phyloP scores from a whole-genome alignment of 2,888 invertebrate genomes.

The Leucophora obtusa region DNA sequence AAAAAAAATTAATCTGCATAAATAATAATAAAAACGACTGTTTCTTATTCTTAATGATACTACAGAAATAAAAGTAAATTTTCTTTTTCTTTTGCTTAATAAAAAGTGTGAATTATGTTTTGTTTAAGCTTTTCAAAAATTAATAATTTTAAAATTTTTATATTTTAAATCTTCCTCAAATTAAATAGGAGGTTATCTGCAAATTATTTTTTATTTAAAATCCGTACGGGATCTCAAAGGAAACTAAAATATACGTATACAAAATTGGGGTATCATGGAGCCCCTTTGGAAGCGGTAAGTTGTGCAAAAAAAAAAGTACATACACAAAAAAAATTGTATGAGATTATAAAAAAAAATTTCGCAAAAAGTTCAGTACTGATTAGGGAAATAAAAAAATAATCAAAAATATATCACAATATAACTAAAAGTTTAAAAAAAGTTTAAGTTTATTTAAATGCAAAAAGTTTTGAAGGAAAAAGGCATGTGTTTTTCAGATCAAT shows the following conservation, averaged over 20 bases:
- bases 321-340: not conserved
- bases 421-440: too few relatives aligned
- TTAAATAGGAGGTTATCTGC: slow-evolving; percentile 67
- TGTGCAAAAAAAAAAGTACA: not conserved
- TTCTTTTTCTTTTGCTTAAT: slow-evolving; percentile 1
- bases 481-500: too few relatives aligned
- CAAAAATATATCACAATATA: not conserved
- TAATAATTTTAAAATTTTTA: not conserved
- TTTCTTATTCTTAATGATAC: not conserved
- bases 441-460: too few relatives aligned
- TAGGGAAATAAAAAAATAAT: not conserved
- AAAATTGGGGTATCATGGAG: slow-evolving; percentile 76
- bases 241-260: slow-evolving; percentile 68
- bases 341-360: not conserved
- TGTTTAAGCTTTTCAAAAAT: slow-evolving; percentile 2
- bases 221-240: slow-evolving; percentile 55
- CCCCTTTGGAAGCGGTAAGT: slow-evolving; percentile 78
- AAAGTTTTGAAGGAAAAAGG: too few relatives aligned
- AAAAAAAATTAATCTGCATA: slow-evolving; percentile 19
- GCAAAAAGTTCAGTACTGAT: not conserved
- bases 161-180: slow-evolving; percentile 39
- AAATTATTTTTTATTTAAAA: slow-evolving; percentile 46
- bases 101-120: slow-evolving; percentile 12
- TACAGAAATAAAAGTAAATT: slow-evolving; percentile 5
- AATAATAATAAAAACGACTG: slow-evolving; percentile 11